Conservation (phyloP, 2,888 invertebrate species). For the Altica lythri region DNA sequence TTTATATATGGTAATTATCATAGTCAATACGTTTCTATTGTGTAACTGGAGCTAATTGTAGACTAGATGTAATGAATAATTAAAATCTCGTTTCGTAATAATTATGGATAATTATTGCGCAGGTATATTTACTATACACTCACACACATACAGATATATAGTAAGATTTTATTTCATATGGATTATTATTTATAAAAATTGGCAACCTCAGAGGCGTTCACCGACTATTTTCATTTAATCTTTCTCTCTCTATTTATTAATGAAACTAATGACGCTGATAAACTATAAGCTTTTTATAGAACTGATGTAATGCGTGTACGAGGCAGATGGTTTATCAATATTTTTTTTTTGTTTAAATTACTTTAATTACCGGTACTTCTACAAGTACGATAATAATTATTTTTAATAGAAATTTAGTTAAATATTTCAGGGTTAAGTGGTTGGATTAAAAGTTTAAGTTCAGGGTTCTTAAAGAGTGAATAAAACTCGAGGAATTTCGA, state of each 20-base stretch:
- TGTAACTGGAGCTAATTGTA: conserved; percentile 41
- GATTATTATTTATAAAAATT: conserved; percentile 23
- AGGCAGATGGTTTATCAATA: too few relatives aligned
- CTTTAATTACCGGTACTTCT: too few relatives aligned
- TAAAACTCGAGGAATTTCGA: too few relatives aligned
- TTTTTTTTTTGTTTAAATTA: too few relatives aligned
- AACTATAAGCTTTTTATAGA: conserved; percentile 5
- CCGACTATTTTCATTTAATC: neutral
- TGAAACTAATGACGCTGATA: conserved; percentile 7
- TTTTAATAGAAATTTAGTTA: too few relatives aligned
- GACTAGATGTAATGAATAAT: conserved; percentile 38
- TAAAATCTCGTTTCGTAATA: conserved; percentile 35
- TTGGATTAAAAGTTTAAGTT: too few relatives aligned
- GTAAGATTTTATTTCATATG: too few relatives aligned
- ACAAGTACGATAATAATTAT: too few relatives aligned
- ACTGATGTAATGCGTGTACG: neutral
- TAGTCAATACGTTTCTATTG: conserved; percentile 34
- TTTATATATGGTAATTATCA: conserved; percentile 34
- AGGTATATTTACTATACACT: conserved; percentile 24
- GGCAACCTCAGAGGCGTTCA: neutral
- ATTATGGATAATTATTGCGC: conserved; percentile 30
- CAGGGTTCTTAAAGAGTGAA: too few relatives aligned
- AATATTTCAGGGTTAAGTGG: too few relatives aligned
- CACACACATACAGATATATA: conserved; percentile 5
- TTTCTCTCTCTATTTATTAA: conserved; percentile 1